Conservation (phyloP, 2,797 vertebrate species). For the Chaenodraco wilsoni region DNA sequence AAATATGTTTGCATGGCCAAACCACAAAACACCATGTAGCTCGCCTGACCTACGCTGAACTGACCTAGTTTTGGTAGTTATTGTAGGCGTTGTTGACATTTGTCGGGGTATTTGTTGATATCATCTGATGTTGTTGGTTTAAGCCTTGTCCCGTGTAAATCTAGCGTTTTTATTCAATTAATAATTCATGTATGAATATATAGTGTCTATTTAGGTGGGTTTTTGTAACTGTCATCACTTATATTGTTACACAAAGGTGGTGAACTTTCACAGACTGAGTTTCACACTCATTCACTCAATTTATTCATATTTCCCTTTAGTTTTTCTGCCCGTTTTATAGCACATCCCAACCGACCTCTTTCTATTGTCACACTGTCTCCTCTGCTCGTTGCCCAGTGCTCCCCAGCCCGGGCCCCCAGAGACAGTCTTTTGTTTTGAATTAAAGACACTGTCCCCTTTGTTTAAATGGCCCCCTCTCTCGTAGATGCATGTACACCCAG, state of each 20-base stretch:
- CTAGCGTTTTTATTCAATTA: conserved; percentile 11
- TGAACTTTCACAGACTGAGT: not conserved
- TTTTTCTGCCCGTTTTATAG: not conserved
- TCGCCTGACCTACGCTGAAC: conserved; percentile 13
- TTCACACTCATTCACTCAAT: not conserved
- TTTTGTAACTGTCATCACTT: not conserved
- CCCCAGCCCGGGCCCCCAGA: conserved; percentile 57
- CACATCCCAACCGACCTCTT: conserved; percentile 15
- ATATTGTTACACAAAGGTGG: not conserved
- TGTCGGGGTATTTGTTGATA: conserved; percentile 5
- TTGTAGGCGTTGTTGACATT: conserved; percentile 25
- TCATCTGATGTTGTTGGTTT: conserved; percentile 9
- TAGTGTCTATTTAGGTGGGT: not conserved
- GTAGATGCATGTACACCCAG: conserved; percentile 11
- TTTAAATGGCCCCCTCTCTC: conserved; percentile 33
- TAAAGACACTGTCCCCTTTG: conserved; percentile 73
- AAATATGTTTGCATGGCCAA: not conserved
- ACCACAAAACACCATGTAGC: not conserved
- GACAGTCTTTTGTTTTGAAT: conserved; percentile 74
- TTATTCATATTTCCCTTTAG: not conserved
- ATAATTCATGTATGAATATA: not conserved
- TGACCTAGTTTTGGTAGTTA: conserved; percentile 23
- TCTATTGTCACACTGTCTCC: conserved; percentile 11
- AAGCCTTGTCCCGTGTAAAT: not conserved
- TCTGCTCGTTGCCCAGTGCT: conserved; percentile 56